Evolutionary conservation across 2,113 vertebrate species (phyloP), one percentile per base, ranked within the genome.

Genomic region (Carlito syrichta): DNA sequence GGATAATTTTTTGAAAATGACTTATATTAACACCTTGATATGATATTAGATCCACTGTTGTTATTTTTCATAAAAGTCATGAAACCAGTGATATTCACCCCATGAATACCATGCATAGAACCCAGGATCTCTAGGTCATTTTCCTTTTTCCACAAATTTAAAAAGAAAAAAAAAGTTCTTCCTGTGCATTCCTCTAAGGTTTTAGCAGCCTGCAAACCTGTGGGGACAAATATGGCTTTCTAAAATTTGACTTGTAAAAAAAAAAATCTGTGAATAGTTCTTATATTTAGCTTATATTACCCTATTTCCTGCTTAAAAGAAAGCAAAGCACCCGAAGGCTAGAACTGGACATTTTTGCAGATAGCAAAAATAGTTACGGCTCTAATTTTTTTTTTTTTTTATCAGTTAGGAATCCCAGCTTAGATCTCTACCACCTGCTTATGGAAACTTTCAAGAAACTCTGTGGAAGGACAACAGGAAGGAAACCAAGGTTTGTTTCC

Each of bases 271-370:
- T 76, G 50, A 76, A 17, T 62, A 84, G 30, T 43, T 90, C 82
- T 84, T 93, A n/a, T 20, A 40, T 86, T 81, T 96, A 86, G 63
- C 69, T 95, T 81, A 40, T 58, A 77, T 58, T 58, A 71, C 45
- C 17, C 52, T 69, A n/a, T 77, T 66, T 86, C 68, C 56, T 79
- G 14, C 38, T 94, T 56, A 78, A 92, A 84, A 91, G 38, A 54
- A 77, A 94, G 32, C 23, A 76, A 84, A 93, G 79, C 2, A 68
- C 5, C 32, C 54, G 66, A 77, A 84, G 14, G 30, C 14, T 73
- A 78, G 27, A 89, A 50, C 2, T 63, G 27, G 27, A 62, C 56
- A 68, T 94, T 71, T 74, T 32, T 85, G 32, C 88, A 95, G 12
- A 84, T 8, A 86, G 38, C 20, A 63, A 69, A 62, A 50, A 68